These are phyloP conservation scores for Labeo catla DNA, from an alignment of 2,113 vertebrate species.

Conservation along the genomic window DNA sequence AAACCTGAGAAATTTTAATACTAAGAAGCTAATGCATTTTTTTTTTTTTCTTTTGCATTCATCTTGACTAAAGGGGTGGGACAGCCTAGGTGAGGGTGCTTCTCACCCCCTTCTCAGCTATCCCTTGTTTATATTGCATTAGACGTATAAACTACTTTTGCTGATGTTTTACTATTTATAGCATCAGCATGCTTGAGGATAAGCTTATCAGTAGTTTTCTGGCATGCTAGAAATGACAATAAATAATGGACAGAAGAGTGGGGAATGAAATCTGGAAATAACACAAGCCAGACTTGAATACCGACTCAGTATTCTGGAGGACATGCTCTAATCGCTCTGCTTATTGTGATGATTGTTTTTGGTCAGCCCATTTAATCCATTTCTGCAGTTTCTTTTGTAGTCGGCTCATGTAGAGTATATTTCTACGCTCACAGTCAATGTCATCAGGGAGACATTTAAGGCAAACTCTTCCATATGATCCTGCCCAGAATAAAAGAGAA, in stretches of 20 bases:
- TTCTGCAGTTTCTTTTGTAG: not conserved
- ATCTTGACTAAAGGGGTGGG: not conserved
- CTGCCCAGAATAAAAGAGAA: slow-evolving; percentile 31
- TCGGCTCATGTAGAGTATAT: not conserved
- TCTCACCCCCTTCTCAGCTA: not conserved
- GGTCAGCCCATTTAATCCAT: not conserved
- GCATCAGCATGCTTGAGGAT: not conserved
- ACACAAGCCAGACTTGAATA: not conserved
- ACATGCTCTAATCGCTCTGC: not conserved
- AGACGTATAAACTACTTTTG: not conserved
- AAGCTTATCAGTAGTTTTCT: not conserved
- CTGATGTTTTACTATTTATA: not conserved
- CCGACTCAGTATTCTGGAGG: not conserved
- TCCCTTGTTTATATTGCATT: not conserved
- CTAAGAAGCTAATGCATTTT: too few species aligned
- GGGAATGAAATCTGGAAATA: not conserved
- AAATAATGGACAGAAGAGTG: not conserved
- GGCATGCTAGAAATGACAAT: not conserved
- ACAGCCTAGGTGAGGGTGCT: not conserved
- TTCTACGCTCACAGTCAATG: not conserved
- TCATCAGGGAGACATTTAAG: not conserved
- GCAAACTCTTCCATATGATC: not conserved
- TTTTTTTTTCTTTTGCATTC: not conserved
- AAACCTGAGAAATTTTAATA: too few species aligned
- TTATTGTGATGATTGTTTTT: slow-evolving; percentile 2